Evolutionary conservation across 2,113 vertebrate genomes (phyloP).

Genomic region (Pseudonaja textilis): DNA sequence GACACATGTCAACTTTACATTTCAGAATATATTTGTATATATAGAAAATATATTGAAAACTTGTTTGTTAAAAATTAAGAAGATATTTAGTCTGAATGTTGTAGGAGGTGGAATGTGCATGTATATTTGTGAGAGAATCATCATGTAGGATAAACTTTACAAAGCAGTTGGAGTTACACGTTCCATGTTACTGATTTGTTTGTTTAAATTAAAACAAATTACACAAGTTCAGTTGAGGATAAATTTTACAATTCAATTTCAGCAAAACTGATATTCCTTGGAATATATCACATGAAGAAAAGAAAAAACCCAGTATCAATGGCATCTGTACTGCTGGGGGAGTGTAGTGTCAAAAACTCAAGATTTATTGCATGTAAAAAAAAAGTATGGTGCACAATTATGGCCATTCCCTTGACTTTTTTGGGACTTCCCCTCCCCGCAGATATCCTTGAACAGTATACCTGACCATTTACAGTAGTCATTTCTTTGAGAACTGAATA

Average conservation of each 20-base stretch:
- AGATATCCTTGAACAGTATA: neutral
- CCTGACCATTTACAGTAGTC: neutral
- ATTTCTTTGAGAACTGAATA: neutral
- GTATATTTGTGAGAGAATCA: neutral
- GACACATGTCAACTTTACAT: neutral
- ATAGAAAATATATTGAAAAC: neutral
- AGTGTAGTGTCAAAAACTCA: neutral
- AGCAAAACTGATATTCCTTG: neutral
- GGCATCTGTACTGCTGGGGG: neutral
- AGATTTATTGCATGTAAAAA: neutral
- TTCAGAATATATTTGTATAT: neutral
- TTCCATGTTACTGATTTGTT: neutral
- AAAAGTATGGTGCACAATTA: neutral
- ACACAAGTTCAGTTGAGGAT: neutral
- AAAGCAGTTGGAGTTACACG: neutral
- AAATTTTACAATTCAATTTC: neutral
- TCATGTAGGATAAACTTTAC: neutral
- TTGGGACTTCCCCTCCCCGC: neutral
- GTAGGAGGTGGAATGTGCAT: neutral
- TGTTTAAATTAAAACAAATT: neutral
- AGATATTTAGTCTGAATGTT: neutral
- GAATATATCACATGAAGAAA: neutral
- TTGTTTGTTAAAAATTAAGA: neutral
- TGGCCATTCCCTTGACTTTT: neutral
- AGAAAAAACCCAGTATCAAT: neutral